Evolutionary conservation across 2,888 invertebrate species (phyloP).

Genomic region (Salticus scenicus): DNA sequence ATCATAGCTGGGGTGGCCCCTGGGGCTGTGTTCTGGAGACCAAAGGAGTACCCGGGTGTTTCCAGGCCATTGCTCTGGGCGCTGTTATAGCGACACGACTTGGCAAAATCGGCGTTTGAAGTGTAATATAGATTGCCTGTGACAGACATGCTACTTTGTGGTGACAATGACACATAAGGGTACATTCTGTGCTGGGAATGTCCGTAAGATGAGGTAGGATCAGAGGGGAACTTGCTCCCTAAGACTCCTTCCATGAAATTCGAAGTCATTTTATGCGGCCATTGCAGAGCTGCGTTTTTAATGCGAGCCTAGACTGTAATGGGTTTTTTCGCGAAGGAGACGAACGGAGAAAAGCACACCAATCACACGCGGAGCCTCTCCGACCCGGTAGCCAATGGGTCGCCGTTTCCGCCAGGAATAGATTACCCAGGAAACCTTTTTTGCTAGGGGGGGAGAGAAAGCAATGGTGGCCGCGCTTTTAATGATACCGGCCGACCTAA

Average conservation of each 20-base stretch:
- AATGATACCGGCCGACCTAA: conserved; percentile 61
- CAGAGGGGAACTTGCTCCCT: conserved; percentile 88
- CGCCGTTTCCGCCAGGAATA: conserved; percentile 70
- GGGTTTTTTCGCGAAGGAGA: conserved; percentile 45
- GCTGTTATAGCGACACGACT: conserved; percentile 85
- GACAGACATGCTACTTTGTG: conserved; percentile 82
- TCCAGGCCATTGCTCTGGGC: conserved; percentile 73
- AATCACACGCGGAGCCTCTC: conserved; percentile 68
- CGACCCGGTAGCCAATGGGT: conserved; percentile 71
- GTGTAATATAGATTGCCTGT: conserved; percentile 77
- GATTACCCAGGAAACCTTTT: conserved; percentile 68
- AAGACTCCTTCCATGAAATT: conserved; percentile 99
- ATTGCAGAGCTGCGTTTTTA: conserved; percentile 32
- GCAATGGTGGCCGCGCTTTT: conserved; percentile 41
- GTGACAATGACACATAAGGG: conserved; percentile 89
- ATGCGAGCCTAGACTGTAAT: conserved; percentile 72
- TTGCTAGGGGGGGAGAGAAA: conserved; percentile 20
- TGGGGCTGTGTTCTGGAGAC: conserved; percentile 70
- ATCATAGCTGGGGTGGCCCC: conserved; percentile 78
- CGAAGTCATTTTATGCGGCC: conserved; percentile 85
- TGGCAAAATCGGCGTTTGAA: conserved; percentile 83
- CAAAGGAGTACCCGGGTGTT: conserved; percentile 71
- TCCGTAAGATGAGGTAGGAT: conserved; percentile 78
- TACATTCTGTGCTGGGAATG: conserved; percentile 85
- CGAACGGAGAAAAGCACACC: conserved; percentile 68